Conservation (phyloP, 2,888 invertebrate species). For the Pyralis farinalis region DNA sequence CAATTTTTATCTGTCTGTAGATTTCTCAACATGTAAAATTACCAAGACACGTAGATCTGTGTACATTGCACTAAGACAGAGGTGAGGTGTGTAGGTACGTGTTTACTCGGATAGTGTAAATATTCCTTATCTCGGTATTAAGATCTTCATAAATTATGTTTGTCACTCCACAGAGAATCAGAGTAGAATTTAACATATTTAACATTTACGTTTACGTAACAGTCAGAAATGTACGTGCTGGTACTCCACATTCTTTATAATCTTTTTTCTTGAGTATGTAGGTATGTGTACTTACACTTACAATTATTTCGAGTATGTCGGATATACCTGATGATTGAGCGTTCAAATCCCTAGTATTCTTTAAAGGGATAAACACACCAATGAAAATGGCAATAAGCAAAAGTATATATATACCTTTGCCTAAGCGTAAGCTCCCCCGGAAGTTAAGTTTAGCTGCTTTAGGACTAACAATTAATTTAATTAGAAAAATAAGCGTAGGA, state of each 20-base stretch:
- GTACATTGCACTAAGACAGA: constrained; percentile 72
- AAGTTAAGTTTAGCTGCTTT: no score
- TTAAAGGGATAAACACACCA: no score
- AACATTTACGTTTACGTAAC: constrained; percentile 49
- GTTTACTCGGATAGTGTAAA: constrained; percentile 73
- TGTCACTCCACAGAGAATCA: constrained; percentile 70
- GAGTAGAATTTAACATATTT: constrained; percentile 43
- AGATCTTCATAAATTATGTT: constrained; percentile 80
- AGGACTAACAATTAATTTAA: no score
- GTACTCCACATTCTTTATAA: not conserved
- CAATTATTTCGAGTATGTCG: no score
- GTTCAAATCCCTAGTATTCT: no score
- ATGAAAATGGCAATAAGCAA: no score
- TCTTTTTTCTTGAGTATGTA: not conserved
- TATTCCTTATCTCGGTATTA: constrained; percentile 75
- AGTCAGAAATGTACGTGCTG: constrained; percentile 16
- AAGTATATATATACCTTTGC: no score
- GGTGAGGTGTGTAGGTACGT: constrained; percentile 63
- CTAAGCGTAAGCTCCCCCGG: no score
- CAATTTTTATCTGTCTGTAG: constrained; percentile 64
- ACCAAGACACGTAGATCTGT: constrained; percentile 70
- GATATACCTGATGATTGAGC: no score
- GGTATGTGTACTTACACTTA: no score
- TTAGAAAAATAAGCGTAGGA: no score
- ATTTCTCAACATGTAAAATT: constrained; percentile 72